phyloP scores from a whole-genome alignment of 1,140 invertebrate genomes.

The Caenorhabditis inopinata region DNA sequence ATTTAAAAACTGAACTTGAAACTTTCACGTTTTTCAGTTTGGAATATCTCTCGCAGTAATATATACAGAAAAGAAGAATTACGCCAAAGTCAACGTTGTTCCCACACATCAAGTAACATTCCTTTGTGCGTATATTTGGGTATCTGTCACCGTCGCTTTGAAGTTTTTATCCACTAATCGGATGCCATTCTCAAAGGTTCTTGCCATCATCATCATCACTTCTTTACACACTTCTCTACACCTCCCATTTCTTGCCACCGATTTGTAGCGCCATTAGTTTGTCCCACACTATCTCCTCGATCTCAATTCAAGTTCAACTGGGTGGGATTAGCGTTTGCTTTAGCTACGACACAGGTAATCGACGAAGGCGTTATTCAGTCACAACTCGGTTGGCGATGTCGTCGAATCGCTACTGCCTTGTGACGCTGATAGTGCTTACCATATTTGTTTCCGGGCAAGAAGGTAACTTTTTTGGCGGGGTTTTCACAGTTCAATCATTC shows the following conservation, averaged over 20 bases:
- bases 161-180: too few relatives aligned
- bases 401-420: conserved; percentile 1
- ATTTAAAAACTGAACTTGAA: too few relatives aligned
- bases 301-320: conserved; percentile 15
- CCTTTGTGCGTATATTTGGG: background rate
- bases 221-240: background rate
- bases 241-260: background rate
- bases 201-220: background rate
- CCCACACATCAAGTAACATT: conserved; percentile 8
- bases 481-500: background rate
- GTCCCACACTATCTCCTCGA: background rate
- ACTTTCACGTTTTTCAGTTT: too few relatives aligned
- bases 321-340: background rate
- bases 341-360: background rate
- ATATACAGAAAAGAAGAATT: too few relatives aligned
- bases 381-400: conserved; percentile 14
- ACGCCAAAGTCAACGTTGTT: too few relatives aligned
- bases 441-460: background rate
- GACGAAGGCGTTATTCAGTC: background rate
- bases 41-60: too few relatives aligned
- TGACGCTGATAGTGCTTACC: background rate
- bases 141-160: background rate
- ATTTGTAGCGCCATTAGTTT: background rate
- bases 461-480: background rate
- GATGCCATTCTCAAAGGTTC: background rate